A percentile compares a stretch with the other conserved stretches of the same genome.
These are phyloP conservation scores for Clytia hemisphaerica DNA, from an alignment of 30 jellyfish, hydroid and myxozoan species.

Conservation along the genomic window DNA sequence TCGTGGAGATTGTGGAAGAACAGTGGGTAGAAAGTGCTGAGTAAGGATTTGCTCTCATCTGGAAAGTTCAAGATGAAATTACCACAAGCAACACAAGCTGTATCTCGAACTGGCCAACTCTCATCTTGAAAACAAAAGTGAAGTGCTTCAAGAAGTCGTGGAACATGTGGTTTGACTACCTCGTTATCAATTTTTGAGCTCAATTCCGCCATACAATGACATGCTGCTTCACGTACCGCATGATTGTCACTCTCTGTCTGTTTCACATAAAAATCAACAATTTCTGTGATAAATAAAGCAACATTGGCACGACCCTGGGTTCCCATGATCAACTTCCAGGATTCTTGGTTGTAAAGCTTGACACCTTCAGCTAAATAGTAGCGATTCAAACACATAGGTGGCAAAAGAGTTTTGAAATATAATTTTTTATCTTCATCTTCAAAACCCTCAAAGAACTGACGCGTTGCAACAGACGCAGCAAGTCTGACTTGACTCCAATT, in stretches of 20 bases:
- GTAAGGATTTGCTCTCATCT: conserved; percentile 36
- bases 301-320: conserved; percentile 78
- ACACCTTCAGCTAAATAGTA: conserved; percentile 98
- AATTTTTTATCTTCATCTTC: conserved; percentile 46
- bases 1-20: conserved; percentile 75
- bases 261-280: conserved; percentile 57
- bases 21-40: conserved; percentile 71
- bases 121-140: conserved; percentile 90
- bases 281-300: conserved; percentile 39
- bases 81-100: conserved; percentile 99
- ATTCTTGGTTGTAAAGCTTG: conserved; percentile 73
- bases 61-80: conserved; percentile 76
- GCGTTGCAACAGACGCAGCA: conserved; percentile 98
- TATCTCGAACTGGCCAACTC: conserved; percentile 99
- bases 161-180: conserved; percentile 58
- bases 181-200: conserved; percentile 56
- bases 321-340: conserved; percentile 88
- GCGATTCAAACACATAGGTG: conserved; percentile 91
- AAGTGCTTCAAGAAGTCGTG: conserved; percentile 58
- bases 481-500: conserved; percentile 99
- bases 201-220: conserved; percentile 98
- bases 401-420: conserved; percentile 54
- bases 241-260: conserved; percentile 94
- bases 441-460: conserved; percentile 79
- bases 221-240: conserved; percentile 99